Percentiles rank a stretch among this genome's conserved stretches.
Evolutionary conservation across 2,113 vertebrate genomes (phyloP).

Genomic region (Petromus typicus): DNA sequence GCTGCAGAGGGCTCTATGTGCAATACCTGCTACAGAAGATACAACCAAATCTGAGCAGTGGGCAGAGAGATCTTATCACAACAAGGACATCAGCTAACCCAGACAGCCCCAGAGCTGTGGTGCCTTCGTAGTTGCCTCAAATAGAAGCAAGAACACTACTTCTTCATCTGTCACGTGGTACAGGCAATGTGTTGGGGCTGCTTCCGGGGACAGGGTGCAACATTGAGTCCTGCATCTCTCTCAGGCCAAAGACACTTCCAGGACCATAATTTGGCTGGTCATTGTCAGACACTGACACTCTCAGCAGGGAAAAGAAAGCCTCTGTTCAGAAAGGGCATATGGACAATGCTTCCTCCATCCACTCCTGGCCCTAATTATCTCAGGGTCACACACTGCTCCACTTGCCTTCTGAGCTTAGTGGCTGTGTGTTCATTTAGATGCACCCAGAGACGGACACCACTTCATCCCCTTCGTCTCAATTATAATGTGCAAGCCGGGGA

Average conservation of each 20-base stretch:
- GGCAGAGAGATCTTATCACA: not conserved
- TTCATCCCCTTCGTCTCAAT: slow-evolving; percentile 57
- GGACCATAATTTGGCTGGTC: not conserved
- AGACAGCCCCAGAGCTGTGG: not conserved
- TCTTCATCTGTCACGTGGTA: not conserved
- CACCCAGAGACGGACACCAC: not conserved
- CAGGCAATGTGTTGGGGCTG: not conserved
- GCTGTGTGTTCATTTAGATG: not conserved
- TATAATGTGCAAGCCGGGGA: slow-evolving; percentile 41
- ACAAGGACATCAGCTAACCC: not conserved
- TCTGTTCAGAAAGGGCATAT: not conserved
- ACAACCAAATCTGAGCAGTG: no score
- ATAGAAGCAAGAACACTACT: not conserved
- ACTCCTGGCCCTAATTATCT: not conserved
- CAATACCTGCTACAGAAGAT: fast-evolving
- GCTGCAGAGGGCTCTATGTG: not conserved
- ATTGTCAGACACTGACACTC: not conserved
- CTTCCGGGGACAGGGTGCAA: not conserved
- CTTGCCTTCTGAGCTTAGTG: not conserved
- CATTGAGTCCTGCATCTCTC: not conserved
- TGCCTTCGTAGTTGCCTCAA: not conserved
- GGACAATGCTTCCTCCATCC: not conserved
- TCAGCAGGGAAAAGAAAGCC: not conserved
- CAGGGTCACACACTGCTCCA: not conserved
- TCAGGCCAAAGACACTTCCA: not conserved